Conservation (phyloP, 2,888 invertebrate genomes). For the Euproctis similis region DNA sequence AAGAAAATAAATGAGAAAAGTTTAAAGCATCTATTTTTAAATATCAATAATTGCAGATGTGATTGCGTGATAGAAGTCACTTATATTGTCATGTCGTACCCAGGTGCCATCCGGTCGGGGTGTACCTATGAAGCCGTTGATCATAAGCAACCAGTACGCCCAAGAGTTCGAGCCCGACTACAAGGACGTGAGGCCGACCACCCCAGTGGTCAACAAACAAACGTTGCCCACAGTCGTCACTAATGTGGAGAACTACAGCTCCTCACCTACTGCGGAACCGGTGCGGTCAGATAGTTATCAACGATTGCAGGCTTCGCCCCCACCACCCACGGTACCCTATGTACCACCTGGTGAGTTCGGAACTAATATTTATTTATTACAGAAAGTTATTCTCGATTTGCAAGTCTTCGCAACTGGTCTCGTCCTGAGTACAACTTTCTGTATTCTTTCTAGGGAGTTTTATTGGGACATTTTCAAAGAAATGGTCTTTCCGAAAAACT, state of each 20-base stretch:
- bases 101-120: conserved; percentile 65
- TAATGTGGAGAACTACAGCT: conserved; percentile 30
- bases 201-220: conserved; percentile 13
- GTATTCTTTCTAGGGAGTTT: no score
- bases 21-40: no score
- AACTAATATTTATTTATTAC: no score
- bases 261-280: conserved; percentile 38
- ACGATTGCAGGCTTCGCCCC: conserved; percentile 53
- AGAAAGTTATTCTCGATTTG: no score
- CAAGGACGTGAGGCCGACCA: conserved; percentile 32
- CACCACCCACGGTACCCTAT: conserved; percentile 54
- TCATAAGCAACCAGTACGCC: conserved; percentile 69
- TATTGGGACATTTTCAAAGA: no score
- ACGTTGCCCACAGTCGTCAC: conserved; percentile 20
- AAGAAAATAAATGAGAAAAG: no score
- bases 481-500: no score
- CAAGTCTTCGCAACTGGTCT: no score
- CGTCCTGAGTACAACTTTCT: no score
- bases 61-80: no score
- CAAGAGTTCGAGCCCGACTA: conserved; percentile 64
- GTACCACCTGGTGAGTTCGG: conserved; percentile 54
- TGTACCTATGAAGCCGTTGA: conserved; percentile 51
- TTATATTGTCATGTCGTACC: no score
- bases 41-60: no score
- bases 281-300: conserved; percentile 38